Base-by-base conservation (phyloP, 2,113 vertebrate species). In the Lonchura striata region DNA sequence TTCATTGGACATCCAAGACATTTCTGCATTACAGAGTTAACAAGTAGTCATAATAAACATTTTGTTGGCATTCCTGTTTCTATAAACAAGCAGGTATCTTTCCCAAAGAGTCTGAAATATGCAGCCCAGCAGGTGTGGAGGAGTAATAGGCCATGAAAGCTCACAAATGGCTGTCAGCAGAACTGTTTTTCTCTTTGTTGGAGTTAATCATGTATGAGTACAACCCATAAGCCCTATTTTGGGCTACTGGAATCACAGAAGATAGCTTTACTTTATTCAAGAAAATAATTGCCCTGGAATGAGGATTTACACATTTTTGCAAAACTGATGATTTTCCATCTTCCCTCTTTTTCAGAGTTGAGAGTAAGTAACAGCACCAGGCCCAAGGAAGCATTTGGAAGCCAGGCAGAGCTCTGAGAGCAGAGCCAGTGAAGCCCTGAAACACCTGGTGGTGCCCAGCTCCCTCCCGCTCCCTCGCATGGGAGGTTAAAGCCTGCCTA, bases 61-160 rank as follows among this genome's bases (percentile, higher is more conserved):
- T 56, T 66, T 88, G 59, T 52, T 86, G 35, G 71, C 82, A 90
- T 92, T 94, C 82, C 54, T n/a, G 18, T 57, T 93, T 57, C 54
- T 77, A 52, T 49, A 92, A 93, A 52, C 90, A 90, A 42, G 49
- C 17, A 76, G 46, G 56, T 75, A 74, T 93, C 79, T 90, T 87
- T 87, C 64, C 39, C 75, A 42, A 72, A 50, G 17, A 60, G 44
- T 16, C 69, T 53, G 41, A 93, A 71, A 71, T 50, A 64, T 31
- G 21, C 76, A 64, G 66, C 49, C 39, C 79, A 81, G 86, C 24
- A 83, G 79, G 59, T n/a, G 37, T 54, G 84, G 63, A 87, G 50
- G 66, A 90, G 54, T 74, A 88, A 41, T 3, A 74, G 30, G 56
- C 50, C 66, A 59, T 5, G 41, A 70, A 72, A 77, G 49, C 69